phyloP scores from a whole-genome alignment of 2,888 invertebrate species.

The Aphidoletes aphidimyza region DNA sequence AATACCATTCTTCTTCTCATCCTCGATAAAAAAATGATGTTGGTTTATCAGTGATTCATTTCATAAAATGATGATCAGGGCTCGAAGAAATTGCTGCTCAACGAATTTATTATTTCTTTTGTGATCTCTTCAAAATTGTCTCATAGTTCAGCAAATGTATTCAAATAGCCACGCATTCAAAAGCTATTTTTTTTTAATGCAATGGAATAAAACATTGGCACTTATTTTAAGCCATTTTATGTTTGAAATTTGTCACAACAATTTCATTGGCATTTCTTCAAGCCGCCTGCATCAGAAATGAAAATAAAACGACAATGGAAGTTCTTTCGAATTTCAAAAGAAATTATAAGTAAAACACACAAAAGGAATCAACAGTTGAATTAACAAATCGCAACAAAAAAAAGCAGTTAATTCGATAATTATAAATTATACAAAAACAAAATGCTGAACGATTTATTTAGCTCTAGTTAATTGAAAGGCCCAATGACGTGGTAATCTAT shows the following conservation, averaged over 20 bases:
- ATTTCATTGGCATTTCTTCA: slow-evolving; percentile 13
- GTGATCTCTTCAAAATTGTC: slow-evolving; percentile 7
- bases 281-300: too few species aligned
- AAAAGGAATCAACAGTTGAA: not conserved
- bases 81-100: not conserved
- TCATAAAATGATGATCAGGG: not conserved
- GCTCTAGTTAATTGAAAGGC: too few species aligned
- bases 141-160: not conserved
- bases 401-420: too few species aligned
- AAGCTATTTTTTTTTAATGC: too few species aligned
- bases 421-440: too few species aligned
- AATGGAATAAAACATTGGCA: too few species aligned
- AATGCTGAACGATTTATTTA: too few species aligned
- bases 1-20: not conserved
- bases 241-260: slow-evolving; percentile 20
- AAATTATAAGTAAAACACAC: too few species aligned
- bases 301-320: too few species aligned
- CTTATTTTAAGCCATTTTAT: not conserved
- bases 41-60: not conserved
- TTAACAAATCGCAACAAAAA: not conserved
- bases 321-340: too few species aligned
- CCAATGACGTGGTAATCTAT: too few species aligned
- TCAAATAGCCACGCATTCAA: not conserved
- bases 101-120: slow-evolving; percentile 41
- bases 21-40: not conserved